phyloP scores from a whole-genome alignment of 2,113 vertebrate genomes.

The Cephalopterus ornatus region DNA sequence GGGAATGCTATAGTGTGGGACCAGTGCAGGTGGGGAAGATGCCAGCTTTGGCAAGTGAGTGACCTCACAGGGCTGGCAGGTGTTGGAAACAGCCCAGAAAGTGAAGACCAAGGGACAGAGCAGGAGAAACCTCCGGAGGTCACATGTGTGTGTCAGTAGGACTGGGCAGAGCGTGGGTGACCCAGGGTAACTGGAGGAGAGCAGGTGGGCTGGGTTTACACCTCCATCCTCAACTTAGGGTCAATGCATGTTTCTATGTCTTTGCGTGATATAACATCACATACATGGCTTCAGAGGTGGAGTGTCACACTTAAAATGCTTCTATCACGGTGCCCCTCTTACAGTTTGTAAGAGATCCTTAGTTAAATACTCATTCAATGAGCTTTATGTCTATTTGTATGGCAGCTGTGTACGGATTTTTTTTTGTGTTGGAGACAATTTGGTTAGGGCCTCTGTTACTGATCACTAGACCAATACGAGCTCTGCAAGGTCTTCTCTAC shows the following conservation, averaged over 20 bases:
- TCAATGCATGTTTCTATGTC: not conserved
- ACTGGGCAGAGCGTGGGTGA: not conserved
- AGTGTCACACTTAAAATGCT: not conserved
- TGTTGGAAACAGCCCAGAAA: not conserved
- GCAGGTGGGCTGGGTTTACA: not conserved
- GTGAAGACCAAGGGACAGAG: not conserved
- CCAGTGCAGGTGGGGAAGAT: not conserved
- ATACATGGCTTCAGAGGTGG: not conserved
- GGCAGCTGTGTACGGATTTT: not conserved
- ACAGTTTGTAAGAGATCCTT: not conserved
- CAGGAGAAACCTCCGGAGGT: not conserved
- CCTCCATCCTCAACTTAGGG: not conserved
- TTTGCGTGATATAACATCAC: not conserved
- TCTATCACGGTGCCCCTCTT: not conserved
- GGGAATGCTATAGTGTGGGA: not conserved
- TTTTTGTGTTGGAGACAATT: slow-evolving; percentile 31
- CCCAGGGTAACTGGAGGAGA: not conserved
- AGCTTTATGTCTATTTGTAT: slow-evolving; percentile 23
- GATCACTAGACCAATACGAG: slow-evolving; percentile 4
- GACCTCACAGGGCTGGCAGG: not conserved
- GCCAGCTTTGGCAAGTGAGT: not conserved
- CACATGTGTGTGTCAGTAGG: not conserved
- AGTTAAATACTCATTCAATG: not conserved
- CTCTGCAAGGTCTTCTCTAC: slow-evolving; percentile 23
- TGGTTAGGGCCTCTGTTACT: slow-evolving; percentile 49